Conservation (phyloP, 2,888 invertebrate genomes). For the Disparrhopalites patrizii region DNA sequence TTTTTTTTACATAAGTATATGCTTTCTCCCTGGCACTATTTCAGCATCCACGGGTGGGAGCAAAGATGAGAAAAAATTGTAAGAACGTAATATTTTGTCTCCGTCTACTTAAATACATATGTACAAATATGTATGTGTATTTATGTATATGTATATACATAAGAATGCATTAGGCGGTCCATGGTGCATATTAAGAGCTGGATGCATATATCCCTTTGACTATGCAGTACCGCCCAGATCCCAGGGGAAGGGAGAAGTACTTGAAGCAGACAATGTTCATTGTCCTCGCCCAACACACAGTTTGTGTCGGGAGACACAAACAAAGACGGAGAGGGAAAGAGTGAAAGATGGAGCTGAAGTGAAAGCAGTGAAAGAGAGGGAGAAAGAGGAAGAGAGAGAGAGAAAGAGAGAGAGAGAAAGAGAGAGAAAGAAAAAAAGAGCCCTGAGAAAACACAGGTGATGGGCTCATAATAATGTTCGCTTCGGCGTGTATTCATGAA, state of each 20-base stretch:
- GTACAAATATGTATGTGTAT: too few relatives aligned
- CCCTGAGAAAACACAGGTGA: constrained; percentile 33
- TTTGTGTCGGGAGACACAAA: constrained; percentile 5
- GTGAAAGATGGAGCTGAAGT: neutral
- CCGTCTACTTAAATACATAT: too few relatives aligned
- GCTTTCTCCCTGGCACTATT: too few relatives aligned
- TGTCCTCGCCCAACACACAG: too few relatives aligned
- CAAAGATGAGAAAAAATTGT: too few relatives aligned
- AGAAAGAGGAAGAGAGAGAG: neutral
- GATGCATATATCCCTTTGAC: too few relatives aligned
- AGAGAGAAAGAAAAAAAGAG: constrained; percentile 4
- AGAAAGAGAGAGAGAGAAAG: neutral
- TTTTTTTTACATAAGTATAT: too few relatives aligned
- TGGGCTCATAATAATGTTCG: constrained; percentile 28
- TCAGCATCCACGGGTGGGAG: too few relatives aligned
- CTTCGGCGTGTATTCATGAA: constrained; percentile 14
- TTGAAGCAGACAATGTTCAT: constrained; percentile 6
- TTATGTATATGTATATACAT: neutral
- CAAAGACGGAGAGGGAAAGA: neutral
- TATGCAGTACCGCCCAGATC: too few relatives aligned
- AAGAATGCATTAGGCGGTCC: neutral
- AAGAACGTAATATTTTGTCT: too few relatives aligned
- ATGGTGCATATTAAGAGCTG: too few relatives aligned
- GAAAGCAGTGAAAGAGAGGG: neutral
- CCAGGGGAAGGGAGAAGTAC: too few relatives aligned